Percentiles rank a stretch among this genome's conserved stretches.
Evolutionary conservation across 2,888 invertebrate species (phyloP).

Genomic region (Neria commutata): DNA sequence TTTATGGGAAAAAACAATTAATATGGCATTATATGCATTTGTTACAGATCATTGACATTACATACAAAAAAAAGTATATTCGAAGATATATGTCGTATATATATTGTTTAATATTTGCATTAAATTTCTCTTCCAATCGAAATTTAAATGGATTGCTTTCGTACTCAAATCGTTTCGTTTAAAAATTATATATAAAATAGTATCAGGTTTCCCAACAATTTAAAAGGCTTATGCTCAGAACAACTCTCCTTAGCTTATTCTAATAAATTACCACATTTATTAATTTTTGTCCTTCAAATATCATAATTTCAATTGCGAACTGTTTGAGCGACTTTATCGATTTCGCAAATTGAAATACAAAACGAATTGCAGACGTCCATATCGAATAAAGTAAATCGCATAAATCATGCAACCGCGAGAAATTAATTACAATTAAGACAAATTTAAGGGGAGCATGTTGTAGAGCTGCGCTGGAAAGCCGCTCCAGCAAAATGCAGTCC

Average conservation of each 20-base stretch:
- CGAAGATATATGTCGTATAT: neutral
- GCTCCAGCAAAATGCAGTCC: too few species aligned
- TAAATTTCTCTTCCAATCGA: too few species aligned
- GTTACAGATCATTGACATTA: neutral
- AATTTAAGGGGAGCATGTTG: too few species aligned
- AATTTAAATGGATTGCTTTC: neutral
- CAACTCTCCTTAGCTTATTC: neutral
- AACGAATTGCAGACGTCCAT: slow-evolving; percentile 10
- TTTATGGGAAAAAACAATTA: slow-evolving; percentile 36
- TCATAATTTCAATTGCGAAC: neutral
- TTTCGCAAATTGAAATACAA: slow-evolving; percentile 11
- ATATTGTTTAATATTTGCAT: neutral
- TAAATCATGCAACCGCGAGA: slow-evolving; percentile 21
- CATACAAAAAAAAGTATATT: neutral
- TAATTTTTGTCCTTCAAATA: too few species aligned
- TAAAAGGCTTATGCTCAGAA: neutral
- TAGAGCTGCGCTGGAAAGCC: too few species aligned
- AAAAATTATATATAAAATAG: neutral
- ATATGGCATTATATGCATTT: slow-evolving; percentile 33
- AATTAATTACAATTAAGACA: slow-evolving; percentile 25
- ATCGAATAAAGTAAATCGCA: slow-evolving; percentile 18
- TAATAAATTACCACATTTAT: too few species aligned
- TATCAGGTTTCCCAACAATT: neutral
- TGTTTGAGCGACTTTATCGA: slow-evolving; percentile 1
- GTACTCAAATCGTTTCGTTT: neutral